Evolutionary conservation across 2,797 vertebrate species (phyloP).

Genomic region (Alectoris magna): DNA sequence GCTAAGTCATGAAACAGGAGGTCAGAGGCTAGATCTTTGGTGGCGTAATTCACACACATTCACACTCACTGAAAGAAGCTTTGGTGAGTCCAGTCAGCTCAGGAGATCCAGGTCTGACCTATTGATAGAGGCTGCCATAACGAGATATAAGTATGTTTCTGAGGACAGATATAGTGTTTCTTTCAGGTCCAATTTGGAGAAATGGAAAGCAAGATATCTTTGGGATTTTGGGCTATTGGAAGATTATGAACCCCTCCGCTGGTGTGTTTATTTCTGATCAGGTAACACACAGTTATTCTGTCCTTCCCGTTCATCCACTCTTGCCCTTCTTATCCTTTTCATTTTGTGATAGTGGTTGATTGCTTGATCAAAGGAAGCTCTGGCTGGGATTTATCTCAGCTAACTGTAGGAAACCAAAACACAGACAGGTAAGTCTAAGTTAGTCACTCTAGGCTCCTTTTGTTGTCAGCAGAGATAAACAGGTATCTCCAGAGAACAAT

Average conservation of each 20-base stretch:
- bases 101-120: background rate
- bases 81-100: background rate
- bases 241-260: constrained; percentile 5
- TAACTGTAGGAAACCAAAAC: constrained; percentile 34
- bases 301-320: constrained; percentile 15
- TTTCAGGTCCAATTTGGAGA: background rate
- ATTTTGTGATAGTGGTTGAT: constrained; percentile 24
- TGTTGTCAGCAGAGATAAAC: constrained; percentile 61
- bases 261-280: background rate
- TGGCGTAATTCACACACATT: fast-evolving
- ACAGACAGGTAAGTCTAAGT: constrained; percentile 34
- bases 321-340: constrained; percentile 26
- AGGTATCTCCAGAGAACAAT: constrained; percentile 51
- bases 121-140: background rate
- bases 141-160: background rate
- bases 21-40: background rate
- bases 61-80: background rate
- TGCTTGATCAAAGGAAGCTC: constrained; percentile 47
- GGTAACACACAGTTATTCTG: background rate
- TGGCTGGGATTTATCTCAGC: constrained; percentile 37
- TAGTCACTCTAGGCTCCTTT: constrained; percentile 56
- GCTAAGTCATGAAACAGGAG: background rate
- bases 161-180: background rate
- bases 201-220: constrained; percentile 2
- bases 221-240: background rate